Conservation (phyloP, 2,113 vertebrate genomes). For the Micronisus gabar region DNA sequence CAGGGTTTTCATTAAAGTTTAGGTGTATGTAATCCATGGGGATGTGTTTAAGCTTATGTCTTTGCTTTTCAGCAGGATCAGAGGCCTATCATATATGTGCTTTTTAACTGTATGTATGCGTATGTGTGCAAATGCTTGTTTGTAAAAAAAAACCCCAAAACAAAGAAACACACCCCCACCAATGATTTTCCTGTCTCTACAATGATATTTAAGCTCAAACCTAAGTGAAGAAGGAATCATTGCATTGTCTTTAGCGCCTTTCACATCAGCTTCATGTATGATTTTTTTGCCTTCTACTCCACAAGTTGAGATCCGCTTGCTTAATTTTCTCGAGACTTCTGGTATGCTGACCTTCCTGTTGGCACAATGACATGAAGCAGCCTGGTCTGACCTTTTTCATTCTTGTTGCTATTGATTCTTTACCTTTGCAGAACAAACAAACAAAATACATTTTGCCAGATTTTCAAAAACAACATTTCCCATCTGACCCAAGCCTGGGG, state of each 20-base stretch:
- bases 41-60: background rate
- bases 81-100: background rate
- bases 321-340: background rate
- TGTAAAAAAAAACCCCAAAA: background rate
- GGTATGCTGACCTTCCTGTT: background rate
- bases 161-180: background rate
- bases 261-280: background rate
- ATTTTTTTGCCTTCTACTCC: background rate
- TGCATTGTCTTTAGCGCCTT: background rate
- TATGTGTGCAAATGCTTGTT: background rate
- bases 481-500: background rate
- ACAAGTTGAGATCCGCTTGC: background rate
- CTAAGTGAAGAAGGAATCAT: background rate
- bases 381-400: background rate
- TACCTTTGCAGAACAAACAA: conserved; percentile 13
- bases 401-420: conserved; percentile 17
- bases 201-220: background rate
- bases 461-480: conserved; percentile 11
- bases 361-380: background rate
- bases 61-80: background rate
- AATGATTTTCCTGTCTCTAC: background rate
- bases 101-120: background rate
- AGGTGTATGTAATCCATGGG: background rate
- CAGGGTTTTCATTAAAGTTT: background rate
- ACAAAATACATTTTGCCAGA: background rate